phyloP scores from a whole-genome alignment of 2,888 invertebrate species.

The Clunio marinus region DNA sequence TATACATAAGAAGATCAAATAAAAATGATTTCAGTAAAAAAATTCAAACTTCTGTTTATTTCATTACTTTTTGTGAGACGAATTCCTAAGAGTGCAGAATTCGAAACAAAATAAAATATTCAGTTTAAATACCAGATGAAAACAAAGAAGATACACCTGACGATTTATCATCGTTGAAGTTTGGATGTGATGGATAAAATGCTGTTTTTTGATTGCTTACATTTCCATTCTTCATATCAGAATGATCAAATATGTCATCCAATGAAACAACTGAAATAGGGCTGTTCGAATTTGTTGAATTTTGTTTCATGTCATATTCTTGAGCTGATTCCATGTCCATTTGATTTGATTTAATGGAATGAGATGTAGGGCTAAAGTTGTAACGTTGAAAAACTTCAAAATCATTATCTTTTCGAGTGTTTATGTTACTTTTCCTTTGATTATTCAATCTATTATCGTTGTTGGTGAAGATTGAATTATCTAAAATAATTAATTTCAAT shows the following conservation, averaged over 20 bases:
- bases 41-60: too few relatives aligned
- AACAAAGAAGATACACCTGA: slow-evolving; percentile 26
- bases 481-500: background rate
- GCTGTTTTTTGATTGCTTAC: background rate
- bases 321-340: too few relatives aligned
- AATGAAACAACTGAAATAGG: slow-evolving; percentile 27
- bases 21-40: too few relatives aligned
- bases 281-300: slow-evolving; percentile 35
- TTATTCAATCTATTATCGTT: slow-evolving; percentile 69
- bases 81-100: too few relatives aligned
- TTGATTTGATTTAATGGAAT: too few relatives aligned
- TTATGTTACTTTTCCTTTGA: too few relatives aligned
- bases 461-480: slow-evolving; percentile 61
- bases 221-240: background rate
- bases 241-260: slow-evolving; percentile 26
- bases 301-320: slow-evolving; percentile 4
- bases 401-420: slow-evolving; percentile 66
- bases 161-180: slow-evolving; percentile 24
- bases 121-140: slow-evolving; percentile 34
- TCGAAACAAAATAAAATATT: too few relatives aligned
- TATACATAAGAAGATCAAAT: too few relatives aligned
- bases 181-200: slow-evolving; percentile 20
- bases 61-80: too few relatives aligned
- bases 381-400: slow-evolving; percentile 83
- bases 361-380: too few relatives aligned